Base-by-base conservation (phyloP, 1,140 invertebrate genomes). In the Drosophila paulistorum region DNA sequence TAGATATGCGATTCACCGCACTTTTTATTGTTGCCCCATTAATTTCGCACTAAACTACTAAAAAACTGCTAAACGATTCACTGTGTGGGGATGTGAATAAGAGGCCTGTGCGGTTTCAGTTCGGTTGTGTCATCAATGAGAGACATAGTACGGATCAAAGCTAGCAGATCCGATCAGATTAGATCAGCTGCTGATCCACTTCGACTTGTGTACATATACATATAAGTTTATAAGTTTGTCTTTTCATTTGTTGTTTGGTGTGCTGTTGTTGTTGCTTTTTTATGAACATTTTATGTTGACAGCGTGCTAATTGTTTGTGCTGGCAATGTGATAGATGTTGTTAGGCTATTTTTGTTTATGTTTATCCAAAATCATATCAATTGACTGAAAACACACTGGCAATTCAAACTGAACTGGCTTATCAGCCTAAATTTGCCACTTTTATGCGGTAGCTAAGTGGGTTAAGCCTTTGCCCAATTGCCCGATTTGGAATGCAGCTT, bases 1-100 rank as follows among this genome's bases (percentile, higher is more conserved):
- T 75, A 68, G 48, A 66, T 64, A 63, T 89, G 83, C 64, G 76
- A 86, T 59, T 67, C 58, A 62, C 3, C 33, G 67, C 33, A 57
- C 11, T 70, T 81, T 71, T 74, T 71, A 83, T 74, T 71, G 72
- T 51, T 51, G 45, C 45, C 65, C 82, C 65, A 87, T 82, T 79
- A 82, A 82, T 75, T 83, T 87, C 79, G 65, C 83, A 87, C 83
- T 77, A 80, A 89, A 74, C 79, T 86, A 87, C 79, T 83, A 87
- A 87, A 89, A 79, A 77, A 66, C 17, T 23, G 45, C 45, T 51
- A 51, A 63, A 51, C 42, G 14, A 26, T 70, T 89, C 65, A 83
- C 83, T 39, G 37, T 39, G 37, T 39, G 89, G 80, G 78, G 65
- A 45, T 57, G 26, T 13, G 33, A 7, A 35, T 14, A 55, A 41